These are phyloP conservation scores for Bembecia ichneumoniformis DNA, from an alignment of 2,888 invertebrate genomes.

Conservation along the genomic window DNA sequence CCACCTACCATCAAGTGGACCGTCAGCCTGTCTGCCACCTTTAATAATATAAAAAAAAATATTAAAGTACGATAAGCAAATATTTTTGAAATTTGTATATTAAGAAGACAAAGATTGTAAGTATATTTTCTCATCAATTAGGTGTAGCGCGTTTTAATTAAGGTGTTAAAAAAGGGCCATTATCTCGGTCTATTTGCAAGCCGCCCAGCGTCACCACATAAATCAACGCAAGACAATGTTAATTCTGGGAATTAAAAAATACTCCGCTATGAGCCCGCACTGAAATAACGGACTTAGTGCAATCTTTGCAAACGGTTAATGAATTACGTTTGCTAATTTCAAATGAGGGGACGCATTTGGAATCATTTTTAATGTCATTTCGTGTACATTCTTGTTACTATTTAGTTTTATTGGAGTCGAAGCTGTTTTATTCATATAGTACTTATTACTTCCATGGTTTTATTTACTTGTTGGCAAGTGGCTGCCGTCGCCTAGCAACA, in stretches of 20 bases:
- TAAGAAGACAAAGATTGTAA: constrained; percentile 7
- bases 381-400: no score
- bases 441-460: no score
- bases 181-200: constrained; percentile 54
- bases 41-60: no score
- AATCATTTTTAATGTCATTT: background rate
- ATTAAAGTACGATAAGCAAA: background rate
- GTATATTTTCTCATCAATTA: constrained; percentile 41
- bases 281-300: constrained; percentile 62
- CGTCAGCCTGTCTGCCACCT: no score
- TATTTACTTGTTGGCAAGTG: no score
- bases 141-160: constrained; percentile 52
- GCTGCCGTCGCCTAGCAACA: no score
- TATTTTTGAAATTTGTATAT: constrained; percentile 4
- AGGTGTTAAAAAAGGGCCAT: constrained; percentile 59
- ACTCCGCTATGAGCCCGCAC: constrained; percentile 42
- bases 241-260: constrained; percentile 69
- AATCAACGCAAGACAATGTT: constrained; percentile 64
- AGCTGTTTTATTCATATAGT: no score
- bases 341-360: constrained; percentile 29
- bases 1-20: no score
- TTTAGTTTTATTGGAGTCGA: no score
- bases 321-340: constrained; percentile 69
- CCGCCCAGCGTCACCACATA: constrained; percentile 24
- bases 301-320: constrained; percentile 64